These are phyloP conservation scores for Drosophila littoralis DNA, from an alignment of 1,140 invertebrate genomes.

Conservation along the genomic window DNA sequence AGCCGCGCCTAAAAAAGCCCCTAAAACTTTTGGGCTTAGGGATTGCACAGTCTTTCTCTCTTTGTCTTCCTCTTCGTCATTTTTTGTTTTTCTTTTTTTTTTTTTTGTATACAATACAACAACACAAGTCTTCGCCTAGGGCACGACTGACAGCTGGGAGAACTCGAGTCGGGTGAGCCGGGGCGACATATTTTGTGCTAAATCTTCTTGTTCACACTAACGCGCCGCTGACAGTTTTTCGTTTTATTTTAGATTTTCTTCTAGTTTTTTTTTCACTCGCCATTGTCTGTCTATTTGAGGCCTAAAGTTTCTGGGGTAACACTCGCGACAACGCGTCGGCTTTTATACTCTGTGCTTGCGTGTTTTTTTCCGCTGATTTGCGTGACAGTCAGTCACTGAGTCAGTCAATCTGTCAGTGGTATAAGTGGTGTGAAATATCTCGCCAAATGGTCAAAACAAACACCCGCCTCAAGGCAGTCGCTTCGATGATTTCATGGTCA, in stretches of 20 bases:
- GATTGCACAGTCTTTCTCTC: constrained; percentile 3
- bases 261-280: constrained; percentile 35
- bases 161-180: constrained; percentile 23
- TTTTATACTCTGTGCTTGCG: constrained; percentile 29
- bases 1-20: constrained; percentile 63
- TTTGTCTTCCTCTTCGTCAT: neutral
- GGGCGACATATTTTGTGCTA: constrained; percentile 75
- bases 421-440: constrained; percentile 69
- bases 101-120: constrained; percentile 29
- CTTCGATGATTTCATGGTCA: constrained; percentile 62
- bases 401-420: constrained; percentile 44
- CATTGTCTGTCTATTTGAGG: constrained; percentile 46
- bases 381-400: constrained; percentile 55
- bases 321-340: constrained; percentile 20
- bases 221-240: constrained; percentile 74
- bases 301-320: constrained; percentile 24
- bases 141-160: constrained; percentile 41
- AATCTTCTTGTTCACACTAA: constrained; percentile 82
- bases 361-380: constrained; percentile 59
- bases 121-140: constrained; percentile 56
- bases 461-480: constrained; percentile 63
- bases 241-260: constrained; percentile 56
- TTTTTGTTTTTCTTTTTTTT: constrained; percentile 15
- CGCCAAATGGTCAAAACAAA: constrained; percentile 76
- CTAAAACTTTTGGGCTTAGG: constrained; percentile 58